Evolutionary conservation across 2,113 vertebrate genomes (phyloP).

Genomic region (Protobothrops flavoviridis): DNA sequence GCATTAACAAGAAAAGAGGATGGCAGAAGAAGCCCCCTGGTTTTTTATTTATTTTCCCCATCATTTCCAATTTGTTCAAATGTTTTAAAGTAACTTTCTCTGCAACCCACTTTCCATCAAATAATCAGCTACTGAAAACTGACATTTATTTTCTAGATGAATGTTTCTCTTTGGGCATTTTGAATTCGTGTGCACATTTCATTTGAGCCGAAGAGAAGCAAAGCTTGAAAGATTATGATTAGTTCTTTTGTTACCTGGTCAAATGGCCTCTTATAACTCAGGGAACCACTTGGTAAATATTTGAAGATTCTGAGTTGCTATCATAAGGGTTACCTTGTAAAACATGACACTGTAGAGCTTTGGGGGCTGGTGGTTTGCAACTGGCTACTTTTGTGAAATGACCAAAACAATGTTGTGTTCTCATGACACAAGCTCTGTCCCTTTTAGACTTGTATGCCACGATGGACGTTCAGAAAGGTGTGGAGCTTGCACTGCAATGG

Average conservation of each 20-base stretch:
- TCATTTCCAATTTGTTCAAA: background rate
- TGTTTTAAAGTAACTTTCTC: background rate
- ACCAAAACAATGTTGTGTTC: background rate
- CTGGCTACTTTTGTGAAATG: background rate
- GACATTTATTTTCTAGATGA: background rate
- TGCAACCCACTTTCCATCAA: background rate
- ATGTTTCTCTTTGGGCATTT: background rate
- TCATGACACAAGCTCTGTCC: background rate
- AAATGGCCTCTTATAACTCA: background rate
- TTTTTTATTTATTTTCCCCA: background rate
- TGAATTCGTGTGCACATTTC: background rate
- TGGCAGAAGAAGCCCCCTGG: background rate
- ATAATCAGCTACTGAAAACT: background rate
- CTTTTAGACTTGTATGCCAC: background rate
- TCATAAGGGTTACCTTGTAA: background rate
- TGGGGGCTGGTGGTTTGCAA: background rate
- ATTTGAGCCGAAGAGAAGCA: background rate
- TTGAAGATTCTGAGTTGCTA: background rate
- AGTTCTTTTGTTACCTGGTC: background rate
- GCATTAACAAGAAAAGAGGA: background rate
- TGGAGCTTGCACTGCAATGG: background rate
- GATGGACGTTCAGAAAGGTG: background rate
- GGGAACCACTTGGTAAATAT: background rate
- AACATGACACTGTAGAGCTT: background rate
- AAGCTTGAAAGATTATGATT: background rate